Base-by-base conservation (phyloP, 1,140 invertebrate species). In the Drosophila asahinai region DNA sequence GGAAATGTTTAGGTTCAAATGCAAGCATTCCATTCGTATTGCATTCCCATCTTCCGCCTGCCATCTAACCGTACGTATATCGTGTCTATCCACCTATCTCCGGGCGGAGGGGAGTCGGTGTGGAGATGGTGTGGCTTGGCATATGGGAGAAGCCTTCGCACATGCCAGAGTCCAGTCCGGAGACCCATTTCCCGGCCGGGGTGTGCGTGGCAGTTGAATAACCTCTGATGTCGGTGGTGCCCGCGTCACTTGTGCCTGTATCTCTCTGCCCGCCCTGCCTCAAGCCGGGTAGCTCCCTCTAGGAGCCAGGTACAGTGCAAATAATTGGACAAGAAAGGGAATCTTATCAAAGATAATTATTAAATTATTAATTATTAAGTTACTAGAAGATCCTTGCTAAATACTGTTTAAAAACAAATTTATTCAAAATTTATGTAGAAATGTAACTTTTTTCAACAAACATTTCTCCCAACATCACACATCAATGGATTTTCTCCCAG, bases 1-100 rank as follows among this genome's bases (percentile, higher is more conserved):
- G 81, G 59, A 70, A 87, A 87, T 80, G 77, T 80, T 89, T 80
- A 82, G 81, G 81, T 83, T 86, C 72, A 87, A 84, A 83, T 90
- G 87, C 86, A 79, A 89, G 84, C 81, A 83, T 83, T 78, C 76
- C 81, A 74, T 86, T 64, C 43, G 30, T 57, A 59, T 62, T 59
- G 59, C 33, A 78, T 54, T 60, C 43, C 64, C 72, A 22, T 30
- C 54, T 49, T 51, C 38, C 40, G 27, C 22, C 61, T 54, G 25
- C 63, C 12, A 52, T 49, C 58, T 43, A 51, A 38, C 33, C 47
- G 11, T 36, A 43, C 62, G 27, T 52, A 67, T 71, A 58, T 36
- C 33, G 55, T 77, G 61, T 70, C 75, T 55, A 36, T 65, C 71
- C 72, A 76, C 71, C 75, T 78, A 78, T 78, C 75, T 78, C 40